Conservation (phyloP, 2,797 vertebrate species). For the Sciurus carolinensis region DNA sequence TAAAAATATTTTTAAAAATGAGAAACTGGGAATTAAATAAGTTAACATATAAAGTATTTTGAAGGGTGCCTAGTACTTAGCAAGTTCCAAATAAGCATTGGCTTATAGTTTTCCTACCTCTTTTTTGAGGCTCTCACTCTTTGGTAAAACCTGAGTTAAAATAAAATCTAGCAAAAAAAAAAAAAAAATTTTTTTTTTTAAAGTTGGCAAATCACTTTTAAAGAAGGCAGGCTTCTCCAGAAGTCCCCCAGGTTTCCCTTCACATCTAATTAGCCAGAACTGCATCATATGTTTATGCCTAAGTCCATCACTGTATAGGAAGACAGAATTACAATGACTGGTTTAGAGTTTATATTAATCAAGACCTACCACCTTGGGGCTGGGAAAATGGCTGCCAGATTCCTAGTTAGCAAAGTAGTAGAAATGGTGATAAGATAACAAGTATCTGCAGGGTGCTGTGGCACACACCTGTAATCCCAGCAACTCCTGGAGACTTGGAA, state of each 20-base stretch:
- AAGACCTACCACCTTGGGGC: background rate
- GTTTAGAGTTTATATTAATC: slow-evolving; percentile 66
- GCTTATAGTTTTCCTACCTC: background rate
- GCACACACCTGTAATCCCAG: no score
- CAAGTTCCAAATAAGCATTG: background rate
- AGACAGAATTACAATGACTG: slow-evolving; percentile 30
- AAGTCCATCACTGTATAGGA: slow-evolving; percentile 40
- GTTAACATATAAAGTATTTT: background rate
- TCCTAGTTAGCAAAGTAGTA: background rate
- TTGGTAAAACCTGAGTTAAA: slow-evolving; percentile 61
- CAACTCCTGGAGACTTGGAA: no score
- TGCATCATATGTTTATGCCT: background rate
- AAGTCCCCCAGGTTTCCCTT: slow-evolving; percentile 31
- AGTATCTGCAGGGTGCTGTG: background rate
- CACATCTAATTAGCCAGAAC: slow-evolving; percentile 5
- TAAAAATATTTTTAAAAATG: no score
- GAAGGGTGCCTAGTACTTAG: background rate
- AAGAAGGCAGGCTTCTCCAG: slow-evolving; percentile 13
- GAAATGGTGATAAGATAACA: background rate
- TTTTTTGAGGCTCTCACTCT: slow-evolving; percentile 24
- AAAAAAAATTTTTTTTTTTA: background rate
- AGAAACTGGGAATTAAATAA: slow-evolving; percentile 45
- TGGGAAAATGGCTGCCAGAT: background rate
- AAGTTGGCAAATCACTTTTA: slow-evolving; percentile 38
- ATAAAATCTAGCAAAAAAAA: slow-evolving; percentile 53